These are phyloP conservation scores for Neoniphon sammara DNA, from an alignment of 2,797 vertebrate genomes.

Conservation along the genomic window DNA sequence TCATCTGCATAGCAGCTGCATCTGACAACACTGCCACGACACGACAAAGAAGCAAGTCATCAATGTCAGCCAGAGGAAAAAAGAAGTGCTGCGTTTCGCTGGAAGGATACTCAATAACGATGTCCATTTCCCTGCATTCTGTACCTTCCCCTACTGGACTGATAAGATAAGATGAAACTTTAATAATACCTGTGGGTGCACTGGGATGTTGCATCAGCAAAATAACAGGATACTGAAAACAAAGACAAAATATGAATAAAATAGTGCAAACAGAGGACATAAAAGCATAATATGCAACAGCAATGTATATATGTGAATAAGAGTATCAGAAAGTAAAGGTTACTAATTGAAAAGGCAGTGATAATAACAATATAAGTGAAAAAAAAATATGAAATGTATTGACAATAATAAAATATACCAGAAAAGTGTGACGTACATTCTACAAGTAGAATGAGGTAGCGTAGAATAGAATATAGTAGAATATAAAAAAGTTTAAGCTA, in stretches of 20 bases:
- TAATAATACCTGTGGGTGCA: constrained; percentile 56
- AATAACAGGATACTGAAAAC: constrained; percentile 22
- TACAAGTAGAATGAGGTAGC: too few relatives aligned
- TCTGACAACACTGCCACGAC: constrained; percentile 59
- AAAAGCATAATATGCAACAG: constrained; percentile 11
- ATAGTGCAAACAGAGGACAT: background rate
- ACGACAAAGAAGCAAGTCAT: constrained; percentile 70
- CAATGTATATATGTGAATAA: constrained; percentile 6
- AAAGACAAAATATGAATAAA: constrained; percentile 19
- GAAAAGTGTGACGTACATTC: too few relatives aligned
- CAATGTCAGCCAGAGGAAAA: constrained; percentile 67
- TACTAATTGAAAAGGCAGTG: background rate
- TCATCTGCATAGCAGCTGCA: constrained; percentile 72
- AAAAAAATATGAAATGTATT: too few relatives aligned
- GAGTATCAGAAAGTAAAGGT: background rate
- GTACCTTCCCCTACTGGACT: constrained; percentile 51
- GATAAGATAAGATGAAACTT: constrained; percentile 66
- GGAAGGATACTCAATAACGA: constrained; percentile 64
- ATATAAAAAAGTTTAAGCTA: too few relatives aligned
- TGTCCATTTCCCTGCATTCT: constrained; percentile 63
- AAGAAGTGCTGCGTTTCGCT: constrained; percentile 58
- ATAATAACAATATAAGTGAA: too few relatives aligned
- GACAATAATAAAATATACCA: too few relatives aligned
- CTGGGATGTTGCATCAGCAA: constrained; percentile 42
- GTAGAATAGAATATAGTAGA: too few relatives aligned